Evolutionary conservation across 1,140 invertebrate genomes (phyloP), one percentile per base, ranked within the genome.

Genomic region (Drosophila kanapiae): DNA sequence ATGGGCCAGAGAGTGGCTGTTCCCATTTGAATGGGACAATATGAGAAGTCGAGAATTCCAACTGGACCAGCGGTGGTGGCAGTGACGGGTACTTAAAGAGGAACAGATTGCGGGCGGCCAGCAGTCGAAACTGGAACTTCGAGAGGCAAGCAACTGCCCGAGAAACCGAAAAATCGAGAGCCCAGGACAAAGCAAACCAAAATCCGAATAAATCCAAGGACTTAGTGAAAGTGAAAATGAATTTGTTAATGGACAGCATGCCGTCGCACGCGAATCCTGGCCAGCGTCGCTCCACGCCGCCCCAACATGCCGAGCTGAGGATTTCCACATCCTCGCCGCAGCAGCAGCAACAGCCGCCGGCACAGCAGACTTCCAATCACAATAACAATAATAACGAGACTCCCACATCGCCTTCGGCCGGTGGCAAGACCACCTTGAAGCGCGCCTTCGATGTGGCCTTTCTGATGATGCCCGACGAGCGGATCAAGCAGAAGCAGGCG

Each of bases 401-500:
- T 33, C 43, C 67, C 23, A 77, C 48, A 40, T 69, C 40, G 23
- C 77, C 67, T 4, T n/a, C 53, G 18, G 23, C 76, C 1, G 45
- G 75, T 48, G 82, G 77, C 0, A 91, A 91, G 61, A 86, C 86
- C 29, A 91, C 93, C 6, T 93, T 94, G 23, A 97, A 97, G 80
- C 93, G 97, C 14, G 96, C 96, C 11, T 98, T 98, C 80, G 97
- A 98, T 87, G 97, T 98, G 0, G 97, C 97, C 2, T 98, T 98
- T 74, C 93, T 98, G 6, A 97, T 97, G 93, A 96, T 97, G 81
- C 97, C 97, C 3, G 97, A 97, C 77, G 97, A 97, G 58, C 96
- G 97, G 82, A 90, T 96, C 45, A 95, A 95, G 40, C 94, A 95
- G 53, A 95, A 96, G 78, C 95, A 96, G 79, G 94, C 93, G 14